Percentiles rank a stretch among this genome's conserved stretches.
These are phyloP conservation scores for Oreochromis spilurus DNA, from an alignment of 2,113 vertebrate genomes.

Conservation along the genomic window DNA sequence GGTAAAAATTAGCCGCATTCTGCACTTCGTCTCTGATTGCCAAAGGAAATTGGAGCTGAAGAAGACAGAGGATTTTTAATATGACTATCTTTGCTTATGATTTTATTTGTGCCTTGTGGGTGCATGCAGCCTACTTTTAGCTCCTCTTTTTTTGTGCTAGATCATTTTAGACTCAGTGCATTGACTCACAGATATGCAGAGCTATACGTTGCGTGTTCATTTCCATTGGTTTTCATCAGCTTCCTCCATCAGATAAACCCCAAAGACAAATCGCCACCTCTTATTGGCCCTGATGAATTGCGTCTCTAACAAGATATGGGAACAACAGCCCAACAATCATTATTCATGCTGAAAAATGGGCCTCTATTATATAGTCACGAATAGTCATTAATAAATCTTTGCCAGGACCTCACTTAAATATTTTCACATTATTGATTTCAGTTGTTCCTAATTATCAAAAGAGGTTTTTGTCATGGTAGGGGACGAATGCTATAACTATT, in stretches of 20 bases:
- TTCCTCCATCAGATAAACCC: conserved; percentile 63
- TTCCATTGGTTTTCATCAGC: conserved; percentile 64
- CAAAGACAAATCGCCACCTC: conserved; percentile 61
- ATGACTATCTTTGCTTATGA: not conserved
- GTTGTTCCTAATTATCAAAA: conserved; percentile 58
- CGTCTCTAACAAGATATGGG: conserved; percentile 46
- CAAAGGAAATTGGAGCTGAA: not conserved
- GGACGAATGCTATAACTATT: conserved; percentile 43
- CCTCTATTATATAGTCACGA: conserved; percentile 42
- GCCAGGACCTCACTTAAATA: conserved; percentile 30
- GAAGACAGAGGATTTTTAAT: not conserved
- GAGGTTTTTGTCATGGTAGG: conserved; percentile 50
- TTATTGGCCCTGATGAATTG: conserved; percentile 68
- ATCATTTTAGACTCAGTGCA: conserved; percentile 14
- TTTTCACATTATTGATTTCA: conserved; percentile 58
- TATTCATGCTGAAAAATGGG: conserved; percentile 59
- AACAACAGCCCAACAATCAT: conserved; percentile 51
- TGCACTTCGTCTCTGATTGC: not conserved
- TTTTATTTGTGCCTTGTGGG: conserved; percentile 20
- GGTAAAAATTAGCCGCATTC: not conserved
- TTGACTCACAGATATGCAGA: conserved; percentile 45
- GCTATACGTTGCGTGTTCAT: conserved; percentile 37
- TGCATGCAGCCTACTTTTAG: not conserved
- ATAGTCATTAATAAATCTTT: conserved; percentile 63
- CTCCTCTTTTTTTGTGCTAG: conserved; percentile 10